A percentile compares a stretch with the other conserved stretches of the same genome.
Conservation (phyloP, 2,797 vertebrate species). For the Graptemys geographica region DNA sequence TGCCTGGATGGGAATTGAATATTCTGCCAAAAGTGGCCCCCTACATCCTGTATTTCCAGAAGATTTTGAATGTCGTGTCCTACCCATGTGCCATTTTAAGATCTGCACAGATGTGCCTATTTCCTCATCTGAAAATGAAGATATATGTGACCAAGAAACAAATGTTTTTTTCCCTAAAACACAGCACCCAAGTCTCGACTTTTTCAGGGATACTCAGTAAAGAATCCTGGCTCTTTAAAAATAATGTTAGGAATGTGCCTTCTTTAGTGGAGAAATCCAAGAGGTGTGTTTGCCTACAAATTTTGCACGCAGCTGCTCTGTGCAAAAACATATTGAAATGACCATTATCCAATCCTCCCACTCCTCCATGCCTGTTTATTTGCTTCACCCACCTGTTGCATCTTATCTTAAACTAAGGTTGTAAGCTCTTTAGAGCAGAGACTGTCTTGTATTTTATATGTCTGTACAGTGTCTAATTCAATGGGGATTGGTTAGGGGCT, state of each 20-base stretch:
- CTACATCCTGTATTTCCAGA: conserved; percentile 62
- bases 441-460: background rate
- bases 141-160: background rate
- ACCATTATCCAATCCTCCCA: background rate
- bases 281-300: background rate
- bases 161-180: background rate
- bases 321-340: rapidly evolving
- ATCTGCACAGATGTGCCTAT: conserved; percentile 39
- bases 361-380: background rate
- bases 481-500: background rate
- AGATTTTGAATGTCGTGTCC: conserved; percentile 45
- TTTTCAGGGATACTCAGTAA: background rate
- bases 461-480: background rate
- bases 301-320: background rate
- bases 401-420: background rate
- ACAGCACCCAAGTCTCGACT: background rate
- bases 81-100: conserved; percentile 36
- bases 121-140: conserved; percentile 3
- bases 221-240: background rate
- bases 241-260: rapidly evolving
- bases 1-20: conserved; percentile 24
- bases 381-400: background rate
- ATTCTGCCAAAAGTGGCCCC: conserved; percentile 65
- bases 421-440: background rate
- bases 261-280: background rate